Evolutionary conservation across 2,888 invertebrate species (phyloP).

Genomic region (Cataglyphis livida): DNA sequence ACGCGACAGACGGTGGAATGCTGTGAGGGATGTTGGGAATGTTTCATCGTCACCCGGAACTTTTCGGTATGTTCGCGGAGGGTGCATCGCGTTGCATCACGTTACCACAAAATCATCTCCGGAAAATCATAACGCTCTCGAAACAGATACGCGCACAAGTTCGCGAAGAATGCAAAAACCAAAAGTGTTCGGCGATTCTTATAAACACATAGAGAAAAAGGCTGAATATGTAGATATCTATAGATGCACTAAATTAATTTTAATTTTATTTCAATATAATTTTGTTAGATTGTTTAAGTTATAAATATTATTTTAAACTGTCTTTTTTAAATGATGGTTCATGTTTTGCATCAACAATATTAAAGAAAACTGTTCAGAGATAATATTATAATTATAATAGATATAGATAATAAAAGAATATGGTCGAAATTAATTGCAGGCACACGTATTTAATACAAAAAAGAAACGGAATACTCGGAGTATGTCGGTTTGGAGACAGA

Average conservation of each 20-base stretch:
- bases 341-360: background rate
- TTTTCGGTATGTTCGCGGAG: constrained; percentile 30
- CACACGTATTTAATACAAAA: background rate
- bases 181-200: background rate
- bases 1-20: constrained; percentile 36
- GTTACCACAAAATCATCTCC: background rate
- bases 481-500: constrained; percentile 9
- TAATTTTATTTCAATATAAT: background rate
- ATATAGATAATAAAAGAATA: background rate
- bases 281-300: background rate
- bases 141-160: background rate
- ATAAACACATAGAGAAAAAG: background rate
- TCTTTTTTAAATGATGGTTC: background rate
- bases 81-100: background rate
- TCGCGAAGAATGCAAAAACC: background rate
- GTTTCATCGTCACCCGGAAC: constrained; percentile 43
- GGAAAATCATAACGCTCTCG: constrained; percentile 14
- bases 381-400: background rate
- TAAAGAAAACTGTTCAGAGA: background rate
- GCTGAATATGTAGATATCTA: background rate
- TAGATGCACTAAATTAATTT: constrained; percentile 2
- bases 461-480: constrained; percentile 12
- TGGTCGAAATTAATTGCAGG: constrained; percentile 7
- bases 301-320: background rate
- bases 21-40: constrained; percentile 12